phyloP scores from a whole-genome alignment of 1,140 invertebrate species.

The Bombyx mori region DNA sequence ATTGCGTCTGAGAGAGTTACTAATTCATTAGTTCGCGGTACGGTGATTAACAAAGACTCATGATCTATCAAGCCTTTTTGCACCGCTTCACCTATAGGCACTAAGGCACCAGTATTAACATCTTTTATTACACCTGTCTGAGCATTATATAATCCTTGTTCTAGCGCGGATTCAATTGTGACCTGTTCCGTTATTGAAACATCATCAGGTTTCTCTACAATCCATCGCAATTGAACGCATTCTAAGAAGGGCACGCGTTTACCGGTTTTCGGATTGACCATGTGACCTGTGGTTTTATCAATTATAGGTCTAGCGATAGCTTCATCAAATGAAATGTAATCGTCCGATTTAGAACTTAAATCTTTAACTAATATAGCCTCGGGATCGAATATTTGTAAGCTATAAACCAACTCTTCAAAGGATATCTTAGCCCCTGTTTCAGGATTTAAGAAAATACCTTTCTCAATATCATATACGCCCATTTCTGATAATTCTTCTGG shows the following conservation, averaged over 20 bases:
- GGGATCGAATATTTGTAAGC: slow-evolving; percentile 81
- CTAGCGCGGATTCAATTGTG: slow-evolving; percentile 77
- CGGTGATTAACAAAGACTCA: slow-evolving; percentile 79
- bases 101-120: slow-evolving; percentile 72
- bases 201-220: slow-evolving; percentile 75
- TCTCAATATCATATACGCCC: slow-evolving; percentile 82
- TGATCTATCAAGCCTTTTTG: slow-evolving; percentile 81
- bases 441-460: slow-evolving; percentile 84
- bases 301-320: slow-evolving; percentile 83
- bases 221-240: slow-evolving; percentile 81
- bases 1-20: slow-evolving; percentile 82
- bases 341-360: slow-evolving; percentile 75
- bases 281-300: slow-evolving; percentile 82
- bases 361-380: slow-evolving; percentile 85
- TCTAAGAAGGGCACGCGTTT: slow-evolving; percentile 87
- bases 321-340: slow-evolving; percentile 79
- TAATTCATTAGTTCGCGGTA: slow-evolving; percentile 80
- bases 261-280: slow-evolving; percentile 87
- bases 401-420: slow-evolving; percentile 84
- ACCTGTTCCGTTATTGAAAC: slow-evolving; percentile 59
- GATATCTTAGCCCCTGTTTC: slow-evolving; percentile 80
- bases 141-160: slow-evolving; percentile 76
- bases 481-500: slow-evolving; percentile 77
- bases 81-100: slow-evolving; percentile 81
- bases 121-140: slow-evolving; percentile 77